Conservation (phyloP, 2,113 vertebrate species). For the Brachyhypopomus occidentalis region DNA sequence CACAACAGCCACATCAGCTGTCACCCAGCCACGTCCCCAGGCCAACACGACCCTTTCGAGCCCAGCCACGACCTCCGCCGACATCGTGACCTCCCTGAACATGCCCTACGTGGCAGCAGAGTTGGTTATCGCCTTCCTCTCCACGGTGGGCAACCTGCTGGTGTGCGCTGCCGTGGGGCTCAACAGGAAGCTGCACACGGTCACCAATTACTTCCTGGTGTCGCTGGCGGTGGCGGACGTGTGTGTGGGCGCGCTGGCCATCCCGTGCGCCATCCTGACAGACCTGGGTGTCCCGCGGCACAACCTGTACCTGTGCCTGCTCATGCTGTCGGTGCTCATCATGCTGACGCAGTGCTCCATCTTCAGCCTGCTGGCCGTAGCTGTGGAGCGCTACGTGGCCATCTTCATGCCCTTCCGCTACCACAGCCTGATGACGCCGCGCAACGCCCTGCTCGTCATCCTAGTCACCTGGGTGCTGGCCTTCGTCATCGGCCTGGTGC, state of each 20-base stretch:
- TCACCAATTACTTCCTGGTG: conserved; percentile 80
- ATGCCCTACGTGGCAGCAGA: conserved; percentile 70
- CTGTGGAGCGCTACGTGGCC: conserved; percentile 77
- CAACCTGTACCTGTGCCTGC: conserved; percentile 72
- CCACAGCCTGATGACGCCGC: conserved; percentile 70
- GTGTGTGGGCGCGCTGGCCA: conserved; percentile 74
- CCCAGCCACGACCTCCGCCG: not conserved
- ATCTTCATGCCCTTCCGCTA: conserved; percentile 79
- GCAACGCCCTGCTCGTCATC: conserved; percentile 70
- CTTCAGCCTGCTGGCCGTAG: conserved; percentile 77
- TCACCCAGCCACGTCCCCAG: conserved; percentile 17
- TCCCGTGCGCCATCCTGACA: conserved; percentile 78
- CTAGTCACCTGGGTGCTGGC: conserved; percentile 67
- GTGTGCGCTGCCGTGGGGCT: conserved; percentile 73
- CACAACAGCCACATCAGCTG: not conserved
- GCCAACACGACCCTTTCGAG: conserved; percentile 7
- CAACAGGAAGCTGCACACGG: conserved; percentile 72
- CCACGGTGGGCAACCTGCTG: conserved; percentile 69
- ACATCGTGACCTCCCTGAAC: conserved; percentile 57
- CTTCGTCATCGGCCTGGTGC: conserved; percentile 68
- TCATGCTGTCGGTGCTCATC: conserved; percentile 77
- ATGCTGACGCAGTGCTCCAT: conserved; percentile 80
- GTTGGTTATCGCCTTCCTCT: conserved; percentile 71
- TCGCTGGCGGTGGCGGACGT: conserved; percentile 76
- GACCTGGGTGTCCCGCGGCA: conserved; percentile 69